phyloP scores from a whole-genome alignment of 1,140 invertebrate species.

The Anastrepha obliqua region DNA sequence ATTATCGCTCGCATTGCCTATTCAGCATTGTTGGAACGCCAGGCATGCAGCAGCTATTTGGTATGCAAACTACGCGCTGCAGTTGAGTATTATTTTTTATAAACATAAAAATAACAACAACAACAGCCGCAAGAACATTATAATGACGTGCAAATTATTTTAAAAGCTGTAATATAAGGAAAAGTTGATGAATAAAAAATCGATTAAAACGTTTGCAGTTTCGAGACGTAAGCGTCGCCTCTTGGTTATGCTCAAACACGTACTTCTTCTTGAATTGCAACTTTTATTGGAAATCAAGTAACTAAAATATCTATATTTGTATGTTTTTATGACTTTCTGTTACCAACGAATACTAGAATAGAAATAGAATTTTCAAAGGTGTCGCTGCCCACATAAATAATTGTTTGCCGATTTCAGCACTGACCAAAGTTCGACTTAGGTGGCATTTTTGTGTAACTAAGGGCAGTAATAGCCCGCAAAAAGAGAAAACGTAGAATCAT shows the following conservation, averaged over 20 bases:
- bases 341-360: neutral
- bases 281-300: neutral
- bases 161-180: conserved; percentile 2
- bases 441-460: neutral
- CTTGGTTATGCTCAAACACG: no score
- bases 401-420: neutral
- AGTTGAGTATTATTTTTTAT: conserved; percentile 30
- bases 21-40: neutral
- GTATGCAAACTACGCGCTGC: conserved; percentile 22
- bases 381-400: conserved; percentile 34
- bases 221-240: neutral
- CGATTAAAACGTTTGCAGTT: neutral
- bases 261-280: neutral
- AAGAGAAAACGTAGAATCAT: no score
- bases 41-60: conserved; percentile 39
- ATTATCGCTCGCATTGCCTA: conserved; percentile 23
- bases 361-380: neutral
- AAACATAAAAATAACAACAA: conserved; percentile 18
- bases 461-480: neutral
- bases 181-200: neutral
- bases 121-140: neutral
- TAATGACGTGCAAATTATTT: conserved; percentile 54
- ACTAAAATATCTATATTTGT: neutral
- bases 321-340: neutral
- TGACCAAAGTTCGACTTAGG: neutral